Conservation (phyloP, 2,113 vertebrate genomes). For the Dissostichus mawsoni region DNA sequence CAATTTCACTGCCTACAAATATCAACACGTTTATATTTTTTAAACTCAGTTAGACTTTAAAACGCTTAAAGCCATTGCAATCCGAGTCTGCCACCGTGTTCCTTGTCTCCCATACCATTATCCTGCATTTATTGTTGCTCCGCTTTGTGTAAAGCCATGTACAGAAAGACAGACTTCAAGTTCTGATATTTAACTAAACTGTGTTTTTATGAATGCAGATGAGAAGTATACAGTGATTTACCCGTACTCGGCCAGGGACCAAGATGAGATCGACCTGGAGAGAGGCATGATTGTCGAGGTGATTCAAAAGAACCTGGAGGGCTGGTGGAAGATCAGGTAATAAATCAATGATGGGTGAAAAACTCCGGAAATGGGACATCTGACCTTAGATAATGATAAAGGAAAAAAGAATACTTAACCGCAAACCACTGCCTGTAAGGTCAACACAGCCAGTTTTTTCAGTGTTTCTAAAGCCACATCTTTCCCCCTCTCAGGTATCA, state of each 20-base stretch:
- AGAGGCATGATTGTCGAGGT: slow-evolving; percentile 93
- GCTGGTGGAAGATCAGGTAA: slow-evolving; percentile 99
- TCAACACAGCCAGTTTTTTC: not conserved
- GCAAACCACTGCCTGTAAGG: not conserved
- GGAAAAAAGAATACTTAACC: not conserved
- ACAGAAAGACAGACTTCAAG: not conserved
- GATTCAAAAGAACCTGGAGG: slow-evolving; percentile 98
- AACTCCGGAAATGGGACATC: not conserved
- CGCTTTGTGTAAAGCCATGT: not conserved
- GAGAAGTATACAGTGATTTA: slow-evolving; percentile 97
- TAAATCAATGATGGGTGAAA: not conserved
- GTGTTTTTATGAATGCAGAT: slow-evolving; percentile 78
- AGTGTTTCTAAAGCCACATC: not conserved
- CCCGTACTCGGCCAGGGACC: slow-evolving; percentile 91
- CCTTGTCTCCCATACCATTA: slow-evolving; percentile 20
- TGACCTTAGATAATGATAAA: not conserved
- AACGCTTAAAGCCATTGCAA: not conserved
- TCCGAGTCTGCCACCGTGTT: not conserved
- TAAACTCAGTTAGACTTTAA: not conserved
- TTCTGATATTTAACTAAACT: not conserved
- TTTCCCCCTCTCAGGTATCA: slow-evolving; percentile 86
- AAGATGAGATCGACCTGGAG: slow-evolving; percentile 97
- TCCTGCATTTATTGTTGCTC: slow-evolving; percentile 5
- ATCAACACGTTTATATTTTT: not conserved
- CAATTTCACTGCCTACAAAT: not conserved